A percentile compares a stretch with the other conserved stretches of the same genome.
Evolutionary conservation across 2,888 invertebrate species (phyloP).

Genomic region (Xestoiulus laeticollis): DNA sequence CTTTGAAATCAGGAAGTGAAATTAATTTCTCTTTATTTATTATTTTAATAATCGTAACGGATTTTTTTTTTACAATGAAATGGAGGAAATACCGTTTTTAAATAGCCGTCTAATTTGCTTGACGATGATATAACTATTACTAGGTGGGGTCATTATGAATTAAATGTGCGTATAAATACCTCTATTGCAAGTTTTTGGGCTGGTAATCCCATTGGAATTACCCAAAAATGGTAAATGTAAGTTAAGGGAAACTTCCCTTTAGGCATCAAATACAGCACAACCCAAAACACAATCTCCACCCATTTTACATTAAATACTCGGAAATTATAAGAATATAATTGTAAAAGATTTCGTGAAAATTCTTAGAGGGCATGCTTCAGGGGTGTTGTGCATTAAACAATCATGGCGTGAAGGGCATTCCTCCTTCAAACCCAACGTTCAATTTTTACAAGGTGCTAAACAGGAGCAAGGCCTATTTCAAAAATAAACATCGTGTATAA

Average conservation of each 20-base stretch:
- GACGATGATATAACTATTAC: neutral
- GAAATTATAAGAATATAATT: neutral
- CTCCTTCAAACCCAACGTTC: neutral
- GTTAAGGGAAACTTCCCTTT: neutral
- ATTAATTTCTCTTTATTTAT: neutral
- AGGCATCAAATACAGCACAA: neutral
- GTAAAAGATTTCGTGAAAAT: neutral
- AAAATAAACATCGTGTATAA: neutral
- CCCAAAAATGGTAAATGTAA: neutral
- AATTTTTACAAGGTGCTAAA: neutral
- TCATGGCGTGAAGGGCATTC: conserved; percentile 36
- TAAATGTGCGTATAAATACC: conserved; percentile 4
- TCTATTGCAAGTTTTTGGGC: neutral
- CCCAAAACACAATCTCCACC: neutral
- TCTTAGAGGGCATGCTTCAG: neutral
- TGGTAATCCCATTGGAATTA: neutral
- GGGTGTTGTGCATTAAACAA: conserved; percentile 12
- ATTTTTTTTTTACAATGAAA: neutral
- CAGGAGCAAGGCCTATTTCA: conserved; percentile 36
- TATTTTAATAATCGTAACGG: neutral
- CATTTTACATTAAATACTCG: neutral
- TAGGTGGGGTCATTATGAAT: neutral
- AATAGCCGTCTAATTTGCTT: neutral
- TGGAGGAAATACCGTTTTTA: neutral
- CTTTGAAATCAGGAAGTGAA: neutral